Evolutionary conservation across 2,113 vertebrate genomes (phyloP), one percentile per base, ranked within the genome.

Genomic region (Xiphophorus hellerii): DNA sequence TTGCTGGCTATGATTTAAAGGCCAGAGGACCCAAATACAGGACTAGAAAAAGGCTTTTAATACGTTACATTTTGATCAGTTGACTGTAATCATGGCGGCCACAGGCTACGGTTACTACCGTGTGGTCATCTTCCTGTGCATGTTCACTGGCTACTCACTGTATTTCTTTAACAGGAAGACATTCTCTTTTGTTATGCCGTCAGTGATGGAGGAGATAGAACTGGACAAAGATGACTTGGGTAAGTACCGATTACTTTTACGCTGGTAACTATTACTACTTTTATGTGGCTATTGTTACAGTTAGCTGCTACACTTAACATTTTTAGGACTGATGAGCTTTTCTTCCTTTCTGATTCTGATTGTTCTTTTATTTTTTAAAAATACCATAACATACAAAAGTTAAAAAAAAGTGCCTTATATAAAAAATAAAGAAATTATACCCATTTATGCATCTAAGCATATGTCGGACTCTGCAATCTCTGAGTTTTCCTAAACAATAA

Each of bases 121-220:
- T 0, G 27, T 87, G 0, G 87, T 93, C 58, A 98, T 99, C 86
- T 99, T 99, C 76, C 1, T 90, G 0, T 95, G 96, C 78, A 97
- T 99, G 97, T 99, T 98, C 78, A 91, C 90, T 9, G 98, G 98
- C 1, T 99, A 99, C 89, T 93, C 96, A 51, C 93, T 99, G 2
- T 99, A 98, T 87, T 98, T 98, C 91, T 99, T 97, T 86, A 99
- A 97, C 92, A 95, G 98, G 71, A 99, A 99, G 92, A 98, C 97
- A 11, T 99, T 99, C 92, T 96, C 98, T 25, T 99, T 99, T 62
- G 95, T 99, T 69, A 97, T 99, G 97, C 97, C 98, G 0, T 94
- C 97, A 0, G 82, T 99, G 77, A 97, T 99, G 96, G 94, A 96
- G 68, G 97, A 99, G 85, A 96, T 99, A 39, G 48, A 94, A 5